These are phyloP conservation scores for Lasius fuliginosus DNA, from an alignment of 2,888 invertebrate species.

Conservation along the genomic window DNA sequence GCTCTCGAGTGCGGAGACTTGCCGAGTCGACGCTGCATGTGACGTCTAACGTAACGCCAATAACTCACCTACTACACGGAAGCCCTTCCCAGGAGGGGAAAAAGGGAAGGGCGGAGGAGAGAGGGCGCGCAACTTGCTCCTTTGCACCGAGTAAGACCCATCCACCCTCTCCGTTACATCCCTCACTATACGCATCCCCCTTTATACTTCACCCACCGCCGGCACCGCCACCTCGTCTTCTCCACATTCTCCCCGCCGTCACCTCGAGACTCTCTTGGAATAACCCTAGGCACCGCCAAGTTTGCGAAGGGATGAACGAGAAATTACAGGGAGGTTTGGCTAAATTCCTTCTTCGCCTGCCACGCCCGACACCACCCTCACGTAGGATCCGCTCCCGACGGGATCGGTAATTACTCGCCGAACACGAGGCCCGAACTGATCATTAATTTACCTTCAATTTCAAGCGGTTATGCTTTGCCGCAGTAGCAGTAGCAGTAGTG, in stretches of 20 bases:
- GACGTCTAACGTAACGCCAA: conserved; percentile 83
- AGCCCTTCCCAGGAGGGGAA: conserved; percentile 53
- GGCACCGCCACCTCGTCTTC: conserved; percentile 19
- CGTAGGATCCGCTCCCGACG: conserved; percentile 60
- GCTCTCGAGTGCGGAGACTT: conserved; percentile 69
- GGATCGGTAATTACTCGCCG: conserved; percentile 80
- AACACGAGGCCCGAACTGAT: conserved; percentile 73
- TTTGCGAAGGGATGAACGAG: conserved; percentile 80
- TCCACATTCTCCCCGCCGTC: conserved; percentile 51
- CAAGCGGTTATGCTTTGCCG: conserved; percentile 64
- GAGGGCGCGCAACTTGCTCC: conserved; percentile 61
- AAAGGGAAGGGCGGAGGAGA: conserved; percentile 39
- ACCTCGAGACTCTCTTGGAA: conserved; percentile 72
- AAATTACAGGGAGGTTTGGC: conserved; percentile 81
- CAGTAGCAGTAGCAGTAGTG: conserved; percentile 14
- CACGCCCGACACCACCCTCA: conserved; percentile 54
- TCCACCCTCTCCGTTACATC: conserved; percentile 34
- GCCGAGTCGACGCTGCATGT: conserved; percentile 75
- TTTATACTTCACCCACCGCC: conserved; percentile 39
- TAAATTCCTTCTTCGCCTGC: conserved; percentile 76
- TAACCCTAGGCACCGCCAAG: conserved; percentile 76
- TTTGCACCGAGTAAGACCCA: conserved; percentile 47
- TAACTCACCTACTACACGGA: conserved; percentile 77
- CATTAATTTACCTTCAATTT: conserved; percentile 79
- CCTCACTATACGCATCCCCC: conserved; percentile 41